Base-by-base conservation (phyloP, 2,113 vertebrate genomes). In the Antennarius striatus region DNA sequence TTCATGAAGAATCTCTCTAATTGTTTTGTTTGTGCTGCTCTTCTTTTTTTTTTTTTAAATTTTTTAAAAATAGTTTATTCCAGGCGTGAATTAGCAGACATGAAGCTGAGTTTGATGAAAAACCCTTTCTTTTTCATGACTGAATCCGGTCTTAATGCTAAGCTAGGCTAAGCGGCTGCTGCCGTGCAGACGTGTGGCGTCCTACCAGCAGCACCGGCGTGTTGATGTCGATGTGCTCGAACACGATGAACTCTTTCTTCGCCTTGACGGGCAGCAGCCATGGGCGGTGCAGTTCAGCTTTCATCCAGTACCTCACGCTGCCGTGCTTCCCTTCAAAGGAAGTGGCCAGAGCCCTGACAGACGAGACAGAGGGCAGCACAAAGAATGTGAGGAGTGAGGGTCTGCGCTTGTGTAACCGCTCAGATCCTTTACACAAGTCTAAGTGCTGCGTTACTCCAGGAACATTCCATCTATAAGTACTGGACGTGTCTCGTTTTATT, bases 151-250 rank as follows among this genome's bases (percentile, higher is more conserved):
- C 56, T 56, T 56, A 15, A 45, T 30, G 54, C 30, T 53, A 54
- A 39, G 71, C 56, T 66, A 67, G 10, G n/a, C 29, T 40, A 56
- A 43, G 13, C 29, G 30, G 12, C 52, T 54, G 5, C 29, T 14
- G 5, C 57, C 0, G 1, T 3, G 14, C 6, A 51, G 48, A 51
- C 32, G 42, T 43, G 42, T 9, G 42, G 10, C 42, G 6, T 43
- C 95, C 40, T 54, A 99, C 97, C 96, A 99, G 94, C 95, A 99
- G 95, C 89, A 96, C 95, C 82, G 97, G 96, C 92, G 97, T 98
- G 96, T 98, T 98, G 94, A 99, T 98, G 95, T 99, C 97, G 88
- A 98, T 98, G 94, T 98, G 97, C 74, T 99, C 97, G 86, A 99
- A 98, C 91, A 99, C 97, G 77, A 96, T 96, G 93, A 99, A 99